Evolutionary conservation across 2,888 invertebrate genomes (phyloP), one percentile per base, ranked within the genome.

Genomic region (Flexamia atlantica): DNA sequence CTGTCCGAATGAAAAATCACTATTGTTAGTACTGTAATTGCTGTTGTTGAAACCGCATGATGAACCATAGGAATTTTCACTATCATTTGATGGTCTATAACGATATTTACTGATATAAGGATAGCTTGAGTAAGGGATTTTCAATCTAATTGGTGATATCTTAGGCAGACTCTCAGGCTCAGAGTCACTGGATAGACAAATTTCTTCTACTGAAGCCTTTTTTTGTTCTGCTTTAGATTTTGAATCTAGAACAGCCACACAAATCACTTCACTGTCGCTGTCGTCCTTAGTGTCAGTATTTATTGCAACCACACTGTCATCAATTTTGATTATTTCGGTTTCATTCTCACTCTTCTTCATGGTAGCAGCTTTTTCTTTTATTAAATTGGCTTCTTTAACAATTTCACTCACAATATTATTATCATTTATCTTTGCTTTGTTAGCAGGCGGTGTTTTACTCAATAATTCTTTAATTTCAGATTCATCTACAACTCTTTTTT

Each of bases 161-260:
- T 42, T 76, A 1, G 46, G 76, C 2, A 20, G n/a, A 25, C 23
- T 50, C 25, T 76, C 76, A 76, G 46, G 10, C 7, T 82, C 82
- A 14, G 82, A 82, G 32, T 70, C 72, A 50, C 82, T 82, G 30
- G 82, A 82, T 32, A 82, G 46, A 25, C 30, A 70, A 4, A 82
- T 50, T 53, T 82, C 82, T 70, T 82, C 82, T 23, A 82, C 42
- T 0, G 23, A 68, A n/a, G 32, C 23, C 40, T 30, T 42, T 42
- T 28, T 68, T n/a, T 42, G 42, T 10, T 68, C 68, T 9, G 14
- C 42, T 70, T 50, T 68, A 25, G 70, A 70, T 70, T 32, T 70
- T 46, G 68, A 28, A 70, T 53, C 50, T 20, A 50, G 0, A 23
- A 50, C 82, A 76, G 76, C 76, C 2, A 76, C 28, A 46, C 76